Percentiles rank a stretch among this genome's conserved stretches.
Conservation (phyloP, 2,888 invertebrate species). For the Euproctis similis region DNA sequence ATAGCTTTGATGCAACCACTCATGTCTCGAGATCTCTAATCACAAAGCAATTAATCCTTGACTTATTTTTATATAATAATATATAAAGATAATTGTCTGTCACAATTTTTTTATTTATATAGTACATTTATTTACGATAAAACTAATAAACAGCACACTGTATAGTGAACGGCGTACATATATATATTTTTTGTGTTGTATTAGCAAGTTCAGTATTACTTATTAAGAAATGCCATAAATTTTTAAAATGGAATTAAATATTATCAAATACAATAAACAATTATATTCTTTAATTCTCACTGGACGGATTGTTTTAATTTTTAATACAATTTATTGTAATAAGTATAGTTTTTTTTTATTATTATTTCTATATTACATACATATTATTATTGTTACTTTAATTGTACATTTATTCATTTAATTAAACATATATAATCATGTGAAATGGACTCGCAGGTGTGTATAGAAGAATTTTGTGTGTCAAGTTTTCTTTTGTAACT, state of each 20-base stretch:
- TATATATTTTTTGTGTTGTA: constrained; percentile 65
- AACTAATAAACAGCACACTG: constrained; percentile 24
- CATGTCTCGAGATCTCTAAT: constrained; percentile 24
- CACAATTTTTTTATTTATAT: constrained; percentile 34
- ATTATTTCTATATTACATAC: constrained; percentile 49
- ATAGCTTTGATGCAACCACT: constrained; percentile 22
- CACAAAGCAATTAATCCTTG: constrained; percentile 24
- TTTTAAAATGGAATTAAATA: constrained; percentile 60
- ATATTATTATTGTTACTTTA: constrained; percentile 36
- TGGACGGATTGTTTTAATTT: no score
- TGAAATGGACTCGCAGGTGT: constrained; percentile 63
- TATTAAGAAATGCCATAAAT: constrained; percentile 69
- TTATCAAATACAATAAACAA: no score
- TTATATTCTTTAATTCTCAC: no score
- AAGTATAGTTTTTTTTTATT: no score
- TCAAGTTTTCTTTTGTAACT: constrained; percentile 71
- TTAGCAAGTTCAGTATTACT: constrained; percentile 73
- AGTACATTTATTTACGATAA: constrained; percentile 8
- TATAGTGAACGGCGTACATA: constrained; percentile 54
- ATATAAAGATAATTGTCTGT: constrained; percentile 27
- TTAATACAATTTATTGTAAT: no score
- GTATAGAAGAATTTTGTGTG: constrained; percentile 70
- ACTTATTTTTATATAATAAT: constrained; percentile 26
- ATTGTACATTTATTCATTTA: constrained; percentile 59
- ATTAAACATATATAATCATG: constrained; percentile 46